These are phyloP conservation scores for Adelognathus sp. DNA, from an alignment of 2,888 invertebrate genomes.

Conservation along the genomic window DNA sequence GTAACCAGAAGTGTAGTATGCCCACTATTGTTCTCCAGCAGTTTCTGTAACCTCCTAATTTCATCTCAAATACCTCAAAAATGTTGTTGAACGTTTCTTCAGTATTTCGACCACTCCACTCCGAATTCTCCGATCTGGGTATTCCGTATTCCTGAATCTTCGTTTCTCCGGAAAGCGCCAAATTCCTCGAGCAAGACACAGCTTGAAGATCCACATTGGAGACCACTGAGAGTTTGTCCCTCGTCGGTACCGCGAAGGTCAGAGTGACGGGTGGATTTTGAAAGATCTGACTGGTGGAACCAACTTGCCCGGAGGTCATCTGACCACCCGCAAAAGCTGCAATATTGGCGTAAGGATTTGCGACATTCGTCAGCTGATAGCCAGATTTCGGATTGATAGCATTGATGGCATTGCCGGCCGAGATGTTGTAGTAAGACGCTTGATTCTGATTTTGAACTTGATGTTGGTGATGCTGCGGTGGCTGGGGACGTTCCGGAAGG, in stretches of 20 bases:
- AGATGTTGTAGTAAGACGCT: conserved; percentile 69
- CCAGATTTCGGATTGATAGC: conserved; percentile 66
- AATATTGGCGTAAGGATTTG: conserved; percentile 61
- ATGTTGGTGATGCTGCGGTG: conserved; percentile 63
- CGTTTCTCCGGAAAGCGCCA: background rate
- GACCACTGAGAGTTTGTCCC: conserved; percentile 61
- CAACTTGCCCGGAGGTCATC: conserved; percentile 35
- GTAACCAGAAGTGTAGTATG: too few species aligned
- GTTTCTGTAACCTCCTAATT: background rate
- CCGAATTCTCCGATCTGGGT: conserved; percentile 41
- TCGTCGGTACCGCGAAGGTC: conserved; percentile 55
- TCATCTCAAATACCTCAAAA: conserved; percentile 34
- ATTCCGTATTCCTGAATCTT: conserved; percentile 2
- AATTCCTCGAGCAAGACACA: conserved; percentile 31
- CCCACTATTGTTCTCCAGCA: too few species aligned
- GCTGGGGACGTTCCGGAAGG: conserved; percentile 68
- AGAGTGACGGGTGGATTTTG: conserved; percentile 62
- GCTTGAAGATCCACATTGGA: conserved; percentile 42
- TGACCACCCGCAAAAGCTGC: conserved; percentile 64
- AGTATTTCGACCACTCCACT: conserved; percentile 62
- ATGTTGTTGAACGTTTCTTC: conserved; percentile 31
- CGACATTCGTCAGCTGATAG: conserved; percentile 65
- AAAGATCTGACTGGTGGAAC: conserved; percentile 59
- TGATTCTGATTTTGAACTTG: conserved; percentile 50
- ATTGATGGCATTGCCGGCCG: conserved; percentile 67